These are phyloP conservation scores for Rhegmatorhina hoffmannsi DNA, from an alignment of 2,113 vertebrate species.

Conservation along the genomic window DNA sequence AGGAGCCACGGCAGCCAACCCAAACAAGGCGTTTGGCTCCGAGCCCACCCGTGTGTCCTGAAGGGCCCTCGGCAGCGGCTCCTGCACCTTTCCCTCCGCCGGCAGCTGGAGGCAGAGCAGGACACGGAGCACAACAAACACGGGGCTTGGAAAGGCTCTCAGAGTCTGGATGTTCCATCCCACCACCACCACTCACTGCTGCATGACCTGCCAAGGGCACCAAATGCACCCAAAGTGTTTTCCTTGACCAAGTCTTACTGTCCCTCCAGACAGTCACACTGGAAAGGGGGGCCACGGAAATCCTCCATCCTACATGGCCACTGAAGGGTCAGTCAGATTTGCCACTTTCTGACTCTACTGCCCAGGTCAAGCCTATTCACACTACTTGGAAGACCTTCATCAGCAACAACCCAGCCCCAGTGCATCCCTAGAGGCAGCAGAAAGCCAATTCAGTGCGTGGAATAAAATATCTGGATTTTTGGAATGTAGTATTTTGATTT, in stretches of 20 bases:
- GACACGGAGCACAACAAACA: accelerated
- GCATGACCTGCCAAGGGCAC: accelerated
- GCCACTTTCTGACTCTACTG: background rate
- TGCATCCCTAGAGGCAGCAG: background rate
- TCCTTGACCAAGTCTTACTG: background rate
- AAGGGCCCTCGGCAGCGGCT: slow-evolving; percentile 36
- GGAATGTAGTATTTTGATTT: background rate
- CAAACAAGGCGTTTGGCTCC: slow-evolving; percentile 42
- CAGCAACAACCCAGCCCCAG: background rate
- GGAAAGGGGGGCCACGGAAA: background rate
- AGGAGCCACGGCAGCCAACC: slow-evolving; percentile 27
- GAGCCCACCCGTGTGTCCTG: slow-evolving; percentile 24
- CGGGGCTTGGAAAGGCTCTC: background rate
- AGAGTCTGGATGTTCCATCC: accelerated
- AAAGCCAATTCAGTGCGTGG: accelerated
- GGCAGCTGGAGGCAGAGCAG: background rate
- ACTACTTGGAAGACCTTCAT: background rate
- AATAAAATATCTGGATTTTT: background rate
- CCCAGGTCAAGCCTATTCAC: background rate
- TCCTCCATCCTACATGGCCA: accelerated
- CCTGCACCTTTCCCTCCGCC: background rate
- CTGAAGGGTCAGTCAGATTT: background rate
- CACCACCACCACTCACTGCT: background rate
- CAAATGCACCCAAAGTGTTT: accelerated
- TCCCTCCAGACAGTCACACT: background rate